Percentiles rank a stretch among this genome's conserved stretches.
These are phyloP conservation scores for Enteromius mattozi DNA, from an alignment of 2,797 vertebrate species.

Conservation along the genomic window DNA sequence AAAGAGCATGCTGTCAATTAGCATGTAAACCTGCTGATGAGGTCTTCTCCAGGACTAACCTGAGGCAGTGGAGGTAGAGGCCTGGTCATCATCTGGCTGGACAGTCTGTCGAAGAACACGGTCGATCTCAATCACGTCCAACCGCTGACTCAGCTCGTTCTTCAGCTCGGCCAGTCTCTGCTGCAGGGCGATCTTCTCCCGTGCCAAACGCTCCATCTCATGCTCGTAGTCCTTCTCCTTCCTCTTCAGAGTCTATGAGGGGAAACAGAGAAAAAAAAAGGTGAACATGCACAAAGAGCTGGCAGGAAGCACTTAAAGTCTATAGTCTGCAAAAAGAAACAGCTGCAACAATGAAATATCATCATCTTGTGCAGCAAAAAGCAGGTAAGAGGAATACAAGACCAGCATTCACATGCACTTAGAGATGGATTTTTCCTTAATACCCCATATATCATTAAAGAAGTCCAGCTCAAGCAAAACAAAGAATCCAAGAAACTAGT, in stretches of 20 bases:
- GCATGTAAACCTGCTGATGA: not conserved
- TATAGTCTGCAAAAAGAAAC: not conserved
- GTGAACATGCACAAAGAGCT: not conserved
- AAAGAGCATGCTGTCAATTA: not conserved
- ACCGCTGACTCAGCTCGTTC: slow-evolving; percentile 92
- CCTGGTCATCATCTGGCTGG: slow-evolving; percentile 97
- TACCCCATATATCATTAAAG: not conserved
- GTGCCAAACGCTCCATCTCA: slow-evolving; percentile 95
- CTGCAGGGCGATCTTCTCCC: slow-evolving; percentile 96
- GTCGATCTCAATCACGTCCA: slow-evolving; percentile 93
- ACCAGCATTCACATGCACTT: not conserved
- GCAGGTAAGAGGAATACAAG: slow-evolving; percentile 6
- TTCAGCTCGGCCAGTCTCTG: slow-evolving; percentile 93
- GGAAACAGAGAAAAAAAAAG: not conserved
- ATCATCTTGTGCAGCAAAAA: slow-evolving; percentile 9
- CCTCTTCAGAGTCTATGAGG: slow-evolving; percentile 89
- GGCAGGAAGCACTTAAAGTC: not conserved
- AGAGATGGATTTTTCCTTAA: not conserved
- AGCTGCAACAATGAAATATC: not conserved
- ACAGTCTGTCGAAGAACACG: slow-evolving; percentile 92
- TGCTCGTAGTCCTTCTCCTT: slow-evolving; percentile 98
- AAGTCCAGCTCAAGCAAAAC: not conserved
- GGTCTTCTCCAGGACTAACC: slow-evolving; percentile 73
- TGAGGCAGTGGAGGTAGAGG: slow-evolving; percentile 97
- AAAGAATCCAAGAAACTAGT: not conserved